Conservation (phyloP, 2,797 vertebrate species). For the Sternotherus odoratus region DNA sequence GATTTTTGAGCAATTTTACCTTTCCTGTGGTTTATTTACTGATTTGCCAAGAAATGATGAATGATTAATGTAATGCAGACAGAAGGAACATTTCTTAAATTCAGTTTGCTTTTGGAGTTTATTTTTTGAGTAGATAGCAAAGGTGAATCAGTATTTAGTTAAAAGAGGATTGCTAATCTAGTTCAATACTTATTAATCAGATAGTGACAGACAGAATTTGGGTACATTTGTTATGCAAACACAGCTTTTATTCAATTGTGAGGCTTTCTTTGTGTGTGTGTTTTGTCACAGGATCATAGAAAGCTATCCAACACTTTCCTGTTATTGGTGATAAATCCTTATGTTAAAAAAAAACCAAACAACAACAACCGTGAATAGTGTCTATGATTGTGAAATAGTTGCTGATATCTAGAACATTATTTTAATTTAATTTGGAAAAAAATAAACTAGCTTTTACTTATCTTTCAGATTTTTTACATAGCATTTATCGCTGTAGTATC, state of each 20-base stretch:
- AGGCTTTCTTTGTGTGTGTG: not conserved
- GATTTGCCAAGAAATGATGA: conserved; percentile 61
- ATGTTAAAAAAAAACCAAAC: not conserved
- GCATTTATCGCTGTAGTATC: not conserved
- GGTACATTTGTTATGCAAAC: not conserved
- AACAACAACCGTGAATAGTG: not conserved
- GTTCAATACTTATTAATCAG: not conserved
- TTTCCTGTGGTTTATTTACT: conserved; percentile 40
- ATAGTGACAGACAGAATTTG: not conserved
- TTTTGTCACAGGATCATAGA: conserved; percentile 9
- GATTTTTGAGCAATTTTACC: conserved; percentile 47
- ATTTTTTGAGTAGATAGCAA: conserved; percentile 49
- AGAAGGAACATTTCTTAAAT: conserved; percentile 64
- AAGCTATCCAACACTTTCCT: conserved; percentile 3
- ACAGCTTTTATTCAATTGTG: not conserved
- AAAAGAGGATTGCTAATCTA: not conserved
- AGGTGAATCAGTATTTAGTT: conserved; percentile 29
- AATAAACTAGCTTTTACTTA: not conserved
- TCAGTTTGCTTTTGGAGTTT: conserved; percentile 16
- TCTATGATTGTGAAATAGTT: not conserved
- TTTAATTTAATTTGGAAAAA: not conserved
- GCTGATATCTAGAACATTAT: not conserved
- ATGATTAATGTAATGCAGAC: conserved; percentile 48
- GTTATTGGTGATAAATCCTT: not conserved
- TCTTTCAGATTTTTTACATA: not conserved